Conservation (phyloP, 1,140 invertebrate genomes). For the Macrobrachium nipponense region DNA sequence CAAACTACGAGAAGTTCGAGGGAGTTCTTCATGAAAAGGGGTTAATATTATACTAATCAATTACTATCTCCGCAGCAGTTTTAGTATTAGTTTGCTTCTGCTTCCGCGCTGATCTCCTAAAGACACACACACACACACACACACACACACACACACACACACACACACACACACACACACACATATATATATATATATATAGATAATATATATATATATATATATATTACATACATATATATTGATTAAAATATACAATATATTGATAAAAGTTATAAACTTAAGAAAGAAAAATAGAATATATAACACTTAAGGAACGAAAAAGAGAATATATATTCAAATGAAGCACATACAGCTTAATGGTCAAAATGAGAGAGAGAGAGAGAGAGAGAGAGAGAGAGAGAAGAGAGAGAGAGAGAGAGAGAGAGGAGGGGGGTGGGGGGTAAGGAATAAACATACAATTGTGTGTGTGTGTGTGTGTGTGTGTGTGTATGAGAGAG, state of each 20-base stretch:
- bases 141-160: no score
- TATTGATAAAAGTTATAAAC: background rate
- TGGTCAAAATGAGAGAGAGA: background rate
- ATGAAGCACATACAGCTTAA: background rate
- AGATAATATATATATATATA: conserved; percentile 24
- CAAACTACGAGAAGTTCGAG: no score
- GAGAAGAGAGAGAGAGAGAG: background rate
- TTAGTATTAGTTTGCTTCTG: no score
- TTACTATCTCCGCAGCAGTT: no score
- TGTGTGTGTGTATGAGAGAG: background rate
- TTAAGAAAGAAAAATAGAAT: background rate
- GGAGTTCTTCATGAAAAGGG: no score
- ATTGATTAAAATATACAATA: background rate
- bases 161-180: background rate
- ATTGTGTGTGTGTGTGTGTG: background rate
- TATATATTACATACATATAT: conserved; percentile 17
- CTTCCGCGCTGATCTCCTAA: no score
- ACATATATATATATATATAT: conserved; percentile 11
- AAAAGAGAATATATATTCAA: background rate
- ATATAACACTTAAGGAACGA: background rate
- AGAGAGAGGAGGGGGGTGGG: no score
- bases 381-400: background rate
- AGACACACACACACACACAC: background rate
- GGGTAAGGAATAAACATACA: background rate
- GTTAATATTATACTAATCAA: no score